Conservation (phyloP, 2,797 vertebrate species). For the Emydoidea blandingii region DNA sequence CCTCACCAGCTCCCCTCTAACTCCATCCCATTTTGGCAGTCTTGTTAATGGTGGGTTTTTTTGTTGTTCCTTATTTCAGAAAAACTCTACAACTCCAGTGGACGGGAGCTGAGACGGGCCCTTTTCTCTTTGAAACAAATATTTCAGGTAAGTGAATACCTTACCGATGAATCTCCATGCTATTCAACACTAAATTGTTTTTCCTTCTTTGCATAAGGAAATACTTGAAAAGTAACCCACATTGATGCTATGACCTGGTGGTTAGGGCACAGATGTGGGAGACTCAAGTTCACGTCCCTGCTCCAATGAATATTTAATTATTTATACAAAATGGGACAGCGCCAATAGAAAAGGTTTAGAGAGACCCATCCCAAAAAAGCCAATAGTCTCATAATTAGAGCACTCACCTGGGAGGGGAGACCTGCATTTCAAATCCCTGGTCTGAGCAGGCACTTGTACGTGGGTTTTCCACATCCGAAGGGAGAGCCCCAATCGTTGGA, state of each 20-base stretch:
- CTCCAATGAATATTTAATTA: neutral
- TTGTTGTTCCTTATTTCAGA: conserved; percentile 81
- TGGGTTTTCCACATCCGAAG: neutral
- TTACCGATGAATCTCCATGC: neutral
- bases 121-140: conserved; percentile 97
- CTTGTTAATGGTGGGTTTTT: conserved; percentile 13
- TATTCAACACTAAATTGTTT: neutral
- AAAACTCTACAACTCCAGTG: conserved; percentile 94
- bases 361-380: neutral
- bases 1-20: neutral
- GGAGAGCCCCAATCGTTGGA: neutral
- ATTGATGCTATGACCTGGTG: neutral
- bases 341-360: neutral
- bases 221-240: neutral
- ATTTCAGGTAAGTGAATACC: conserved; percentile 89
- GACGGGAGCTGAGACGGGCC: conserved; percentile 93
- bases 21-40: neutral
- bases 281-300: neutral
- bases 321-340: neutral
- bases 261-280: neutral
- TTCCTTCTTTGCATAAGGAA: neutral
- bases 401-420: neutral
- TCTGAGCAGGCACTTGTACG: neutral
- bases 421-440: neutral
- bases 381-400: neutral